Percentiles rank a stretch among this genome's conserved stretches.
Evolutionary conservation across 2,888 invertebrate genomes (phyloP).

Genomic region (Parthenolecanium corni): DNA sequence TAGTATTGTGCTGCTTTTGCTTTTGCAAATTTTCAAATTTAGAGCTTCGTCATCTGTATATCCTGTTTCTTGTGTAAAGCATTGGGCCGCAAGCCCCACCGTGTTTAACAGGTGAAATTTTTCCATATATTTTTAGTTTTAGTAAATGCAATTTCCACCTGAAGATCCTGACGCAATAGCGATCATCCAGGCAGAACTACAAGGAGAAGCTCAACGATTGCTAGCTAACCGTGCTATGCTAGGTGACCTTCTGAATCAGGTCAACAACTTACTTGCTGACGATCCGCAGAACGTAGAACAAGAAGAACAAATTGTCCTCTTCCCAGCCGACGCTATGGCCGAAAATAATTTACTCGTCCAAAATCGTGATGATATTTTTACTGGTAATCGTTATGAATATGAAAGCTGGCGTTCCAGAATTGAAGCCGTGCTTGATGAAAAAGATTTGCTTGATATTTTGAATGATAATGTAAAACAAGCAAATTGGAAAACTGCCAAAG

Average conservation of each 20-base stretch:
- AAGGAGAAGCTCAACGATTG: not conserved
- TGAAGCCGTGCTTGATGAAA: not conserved
- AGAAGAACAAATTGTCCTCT: not conserved
- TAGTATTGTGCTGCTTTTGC: not conserved
- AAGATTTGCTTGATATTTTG: not conserved
- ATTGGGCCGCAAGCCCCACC: not conserved
- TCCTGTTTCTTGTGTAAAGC: not conserved
- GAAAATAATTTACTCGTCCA: not conserved
- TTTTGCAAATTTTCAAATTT: not conserved
- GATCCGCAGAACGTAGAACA: not conserved
- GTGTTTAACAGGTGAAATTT: not conserved
- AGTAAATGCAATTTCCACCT: not conserved
- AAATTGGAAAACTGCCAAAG: not conserved
- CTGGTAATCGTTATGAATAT: not conserved
- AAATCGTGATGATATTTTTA: not conserved
- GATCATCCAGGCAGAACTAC: not conserved
- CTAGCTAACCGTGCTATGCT: not conserved
- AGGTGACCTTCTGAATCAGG: not conserved
- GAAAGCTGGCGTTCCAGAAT: not conserved
- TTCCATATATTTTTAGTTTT: not conserved
- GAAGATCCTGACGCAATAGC: not conserved
- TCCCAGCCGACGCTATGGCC: not conserved
- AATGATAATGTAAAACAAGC: not conserved
- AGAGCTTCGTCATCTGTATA: not conserved
- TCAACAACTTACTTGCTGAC: not conserved